Evolutionary conservation across 1,140 invertebrate genomes (phyloP), one percentile per base, ranked within the genome.

Genomic region (Drosophila albomicans): DNA sequence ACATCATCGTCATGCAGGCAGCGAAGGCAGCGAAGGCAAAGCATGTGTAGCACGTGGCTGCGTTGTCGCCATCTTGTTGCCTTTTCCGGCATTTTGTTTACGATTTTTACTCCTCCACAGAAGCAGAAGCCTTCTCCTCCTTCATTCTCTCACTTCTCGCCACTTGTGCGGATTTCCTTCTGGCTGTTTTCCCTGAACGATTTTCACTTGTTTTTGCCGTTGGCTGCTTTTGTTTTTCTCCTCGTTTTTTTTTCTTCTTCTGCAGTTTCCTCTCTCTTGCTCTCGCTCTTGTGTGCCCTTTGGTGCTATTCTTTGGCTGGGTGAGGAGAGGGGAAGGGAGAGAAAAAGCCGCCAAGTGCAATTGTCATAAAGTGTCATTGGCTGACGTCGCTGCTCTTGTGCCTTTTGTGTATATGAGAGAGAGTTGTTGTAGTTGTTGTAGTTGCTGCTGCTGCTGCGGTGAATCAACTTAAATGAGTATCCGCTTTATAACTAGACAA

Each of bases 401-500:
- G 59, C 68, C 63, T 56, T 56, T 65, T 82, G 68, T 86, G 51
- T 78, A 25, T 25, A 25, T 25, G 3, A 25, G 20, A 20, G 16
- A 20, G 20, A 25, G 20, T 25, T 25, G 20, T 25, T 25, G 32
- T 51, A 77, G 72, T 71, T 74, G 35, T 10, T 3, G 35, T 38
- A 38, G 35, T 38, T 38, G 35, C 20, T 25, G 82, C 66, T 38
- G 35, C 3, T 25, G 82, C 66, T 87, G 85, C 81, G 85, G 86
- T 89, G 85, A 89, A 89, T 89, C 87, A 89, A 89, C 85, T 89
- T 89, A 89, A 89, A 89, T 89, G 85, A 89, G 85, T 90, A 89
- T 89, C 85, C 86, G 86, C 79, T 86, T 88, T 77, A 73, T 85
- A 86, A 81, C 82, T 81, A 85, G 62, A 57, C 52, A 48, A 67